phyloP scores from a whole-genome alignment of 92 coral and sea anemone species.

The Zoanthus solanderi region DNA sequence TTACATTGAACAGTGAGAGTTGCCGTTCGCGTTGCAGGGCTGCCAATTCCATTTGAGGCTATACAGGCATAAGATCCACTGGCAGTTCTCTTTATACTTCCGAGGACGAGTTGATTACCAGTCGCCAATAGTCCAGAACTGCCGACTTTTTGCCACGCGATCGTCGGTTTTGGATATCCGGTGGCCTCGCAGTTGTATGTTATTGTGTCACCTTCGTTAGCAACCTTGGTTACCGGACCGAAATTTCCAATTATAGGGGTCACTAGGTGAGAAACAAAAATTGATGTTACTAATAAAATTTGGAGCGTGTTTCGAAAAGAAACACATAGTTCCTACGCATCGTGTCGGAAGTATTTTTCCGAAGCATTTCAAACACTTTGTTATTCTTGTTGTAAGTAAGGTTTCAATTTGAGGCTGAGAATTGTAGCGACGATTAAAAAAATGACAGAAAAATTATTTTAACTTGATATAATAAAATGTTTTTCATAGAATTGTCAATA shows the following conservation, averaged over 20 bases:
- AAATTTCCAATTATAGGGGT: neutral
- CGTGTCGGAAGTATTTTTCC: too few relatives aligned
- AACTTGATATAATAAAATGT: too few relatives aligned
- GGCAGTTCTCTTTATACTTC: neutral
- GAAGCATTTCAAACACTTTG: too few relatives aligned
- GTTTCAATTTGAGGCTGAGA: too few relatives aligned
- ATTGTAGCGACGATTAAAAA: too few relatives aligned
- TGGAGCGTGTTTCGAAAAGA: too few relatives aligned
- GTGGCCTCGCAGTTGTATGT: neutral
- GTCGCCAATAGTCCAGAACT: neutral
- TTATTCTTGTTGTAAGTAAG: too few relatives aligned
- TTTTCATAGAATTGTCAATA: too few relatives aligned
- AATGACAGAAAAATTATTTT: too few relatives aligned
- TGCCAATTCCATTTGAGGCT: neutral
- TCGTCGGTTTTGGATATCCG: neutral
- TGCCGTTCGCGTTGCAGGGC: neutral
- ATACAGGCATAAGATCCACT: neutral
- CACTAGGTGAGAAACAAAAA: neutral
- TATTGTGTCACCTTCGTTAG: neutral
- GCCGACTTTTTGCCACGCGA: neutral
- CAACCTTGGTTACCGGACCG: neutral
- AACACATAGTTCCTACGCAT: too few relatives aligned
- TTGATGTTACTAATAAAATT: too few relatives aligned
- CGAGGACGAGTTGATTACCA: neutral
- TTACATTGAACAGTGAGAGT: neutral